phyloP scores from a whole-genome alignment of 2,888 invertebrate genomes.

The Xylota sylvarum region DNA sequence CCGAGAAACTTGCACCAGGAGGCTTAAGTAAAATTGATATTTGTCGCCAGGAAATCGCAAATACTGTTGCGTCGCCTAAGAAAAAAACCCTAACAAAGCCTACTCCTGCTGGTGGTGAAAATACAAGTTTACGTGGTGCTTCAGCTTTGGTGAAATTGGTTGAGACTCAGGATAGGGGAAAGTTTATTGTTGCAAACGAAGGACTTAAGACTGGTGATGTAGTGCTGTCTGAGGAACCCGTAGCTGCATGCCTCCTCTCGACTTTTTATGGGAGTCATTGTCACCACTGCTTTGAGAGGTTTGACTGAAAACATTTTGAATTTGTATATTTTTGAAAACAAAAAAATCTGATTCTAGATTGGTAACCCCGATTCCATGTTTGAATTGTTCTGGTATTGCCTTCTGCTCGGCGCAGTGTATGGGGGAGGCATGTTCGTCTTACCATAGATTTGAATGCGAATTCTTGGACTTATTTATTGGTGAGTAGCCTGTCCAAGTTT shows the following conservation, averaged over 20 bases:
- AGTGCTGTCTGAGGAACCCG: conserved; percentile 89
- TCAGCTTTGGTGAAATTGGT: conserved; percentile 87
- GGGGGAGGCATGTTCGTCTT: conserved; percentile 87
- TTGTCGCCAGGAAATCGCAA: conserved; percentile 85
- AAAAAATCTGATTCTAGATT: conserved; percentile 82
- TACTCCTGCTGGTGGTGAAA: conserved; percentile 86
- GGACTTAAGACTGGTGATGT: conserved; percentile 88
- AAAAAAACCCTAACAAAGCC: conserved; percentile 78
- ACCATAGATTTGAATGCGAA: conserved; percentile 91
- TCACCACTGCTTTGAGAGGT: conserved; percentile 90
- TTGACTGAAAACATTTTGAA: background rate
- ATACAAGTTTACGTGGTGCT: conserved; percentile 86
- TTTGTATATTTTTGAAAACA: background rate
- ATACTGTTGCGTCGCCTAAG: conserved; percentile 79
- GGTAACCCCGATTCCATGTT: conserved; percentile 89
- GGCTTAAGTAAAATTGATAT: conserved; percentile 84
- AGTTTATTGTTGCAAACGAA: conserved; percentile 88
- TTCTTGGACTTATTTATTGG: conserved; percentile 91
- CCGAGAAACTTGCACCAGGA: conserved; percentile 86
- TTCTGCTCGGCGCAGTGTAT: conserved; percentile 90
- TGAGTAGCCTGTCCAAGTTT: conserved; percentile 78
- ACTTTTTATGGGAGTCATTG: conserved; percentile 92
- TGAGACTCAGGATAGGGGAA: conserved; percentile 87
- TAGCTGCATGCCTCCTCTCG: conserved; percentile 90
- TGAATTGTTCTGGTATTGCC: conserved; percentile 90